These are phyloP conservation scores for Oncorhynchus clarkii DNA, from an alignment of 2,113 vertebrate genomes.

Conservation along the genomic window DNA sequence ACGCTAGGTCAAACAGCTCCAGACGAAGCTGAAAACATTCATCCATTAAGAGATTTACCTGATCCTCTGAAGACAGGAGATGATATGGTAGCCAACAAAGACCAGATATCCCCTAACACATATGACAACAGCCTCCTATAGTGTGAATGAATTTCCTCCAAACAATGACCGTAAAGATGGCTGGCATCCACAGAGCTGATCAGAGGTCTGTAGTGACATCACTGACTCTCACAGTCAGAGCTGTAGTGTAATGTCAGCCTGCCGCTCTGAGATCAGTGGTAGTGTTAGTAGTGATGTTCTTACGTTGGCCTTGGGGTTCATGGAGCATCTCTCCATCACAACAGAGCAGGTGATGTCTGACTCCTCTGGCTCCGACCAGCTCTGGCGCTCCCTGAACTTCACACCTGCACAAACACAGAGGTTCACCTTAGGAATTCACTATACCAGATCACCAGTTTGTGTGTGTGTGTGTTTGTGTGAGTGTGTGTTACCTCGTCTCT, in stretches of 20 bases:
- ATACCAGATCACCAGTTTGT: neutral
- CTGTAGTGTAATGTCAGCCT: neutral
- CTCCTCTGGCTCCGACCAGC: conserved; percentile 85
- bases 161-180: neutral
- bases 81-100: no score
- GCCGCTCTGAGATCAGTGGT: neutral
- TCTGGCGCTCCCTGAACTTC: conserved; percentile 74
- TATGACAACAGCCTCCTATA: no score
- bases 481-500: conserved; percentile 36
- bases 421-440: neutral
- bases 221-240: no score
- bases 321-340: conserved; percentile 81
- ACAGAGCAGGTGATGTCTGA: conserved; percentile 83
- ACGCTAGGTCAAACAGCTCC: conserved; percentile 68
- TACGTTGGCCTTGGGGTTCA: conserved; percentile 83
- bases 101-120: neutral
- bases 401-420: neutral
- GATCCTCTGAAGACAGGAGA: neutral
- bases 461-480: conserved; percentile 5
- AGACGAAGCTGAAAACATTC: conserved; percentile 63
- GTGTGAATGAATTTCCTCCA: neutral
- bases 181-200: neutral
- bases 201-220: neutral
- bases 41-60: conserved; percentile 37
- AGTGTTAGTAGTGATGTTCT: conserved; percentile 23